Evolutionary conservation across 2,113 vertebrate genomes (phyloP), one percentile per base, ranked within the genome.

Genomic region (Sturnira hondurensis): DNA sequence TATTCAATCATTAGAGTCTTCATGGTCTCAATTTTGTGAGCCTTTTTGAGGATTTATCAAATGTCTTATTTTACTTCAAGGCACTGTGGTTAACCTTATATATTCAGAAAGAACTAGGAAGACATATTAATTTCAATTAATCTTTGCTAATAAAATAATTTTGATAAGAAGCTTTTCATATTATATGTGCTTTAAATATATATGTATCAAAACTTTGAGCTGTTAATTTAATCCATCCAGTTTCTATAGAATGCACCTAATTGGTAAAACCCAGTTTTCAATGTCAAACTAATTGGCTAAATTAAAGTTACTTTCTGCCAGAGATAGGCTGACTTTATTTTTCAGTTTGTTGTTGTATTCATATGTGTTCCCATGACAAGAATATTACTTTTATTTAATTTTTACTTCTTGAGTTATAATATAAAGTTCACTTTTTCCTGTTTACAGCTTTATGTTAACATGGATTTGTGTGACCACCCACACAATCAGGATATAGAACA

Each of bases 111-210:
- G 13, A 74, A 63, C 56, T 85, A 50, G 3, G 43, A 85, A 95
- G 70, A 52, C 33, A 95, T 88, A 15, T 81, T 96, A 50, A 89
- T 91, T 95, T 91, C 7, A 89, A 58, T 84, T 74, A 52, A 54
- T 50, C 11, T 76, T 82, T 74, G 6, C 26, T 45, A 80, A 76
- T 47, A 33, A 11, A 58, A 16, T 61, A 54, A 67, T 93, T 94
- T 84, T 91, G 3, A 61, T 58, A 63, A 91, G 83, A 31, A 63
- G 17, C 10, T 63, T 89, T 63, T 58, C 50, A 58, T 77, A 28
- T 43, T 81, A 43, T 61, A 45, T 31, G 2, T 85, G 41, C 10
- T 47, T 94, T 82, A 38, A 81, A 92, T 76, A 85, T 83, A 85
- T 83, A 47, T 68, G 41, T 89, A 52, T 71, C 8, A 95, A 80